Evolutionary conservation across 2,797 vertebrate species (phyloP).

Genomic region (Glyptemys insculpta): DNA sequence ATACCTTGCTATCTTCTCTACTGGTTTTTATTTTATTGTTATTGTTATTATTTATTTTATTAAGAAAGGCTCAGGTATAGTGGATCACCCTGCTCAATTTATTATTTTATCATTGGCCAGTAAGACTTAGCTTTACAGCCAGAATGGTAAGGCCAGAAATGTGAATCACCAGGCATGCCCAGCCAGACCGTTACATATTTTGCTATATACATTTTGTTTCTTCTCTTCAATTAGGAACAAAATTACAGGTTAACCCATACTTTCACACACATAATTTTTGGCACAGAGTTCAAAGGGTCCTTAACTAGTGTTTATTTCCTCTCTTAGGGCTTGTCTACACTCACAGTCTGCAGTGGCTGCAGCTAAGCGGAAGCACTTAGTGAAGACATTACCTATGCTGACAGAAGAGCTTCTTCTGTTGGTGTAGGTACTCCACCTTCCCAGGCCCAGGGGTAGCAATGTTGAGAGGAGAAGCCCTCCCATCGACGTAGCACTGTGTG

Average conservation of each 20-base stretch:
- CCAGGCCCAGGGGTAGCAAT: background rate
- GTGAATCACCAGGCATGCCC: background rate
- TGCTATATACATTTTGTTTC: background rate
- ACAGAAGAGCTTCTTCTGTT: background rate
- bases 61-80: background rate
- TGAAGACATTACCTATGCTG: background rate
- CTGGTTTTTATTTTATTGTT: background rate
- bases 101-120: background rate
- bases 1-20: background rate
- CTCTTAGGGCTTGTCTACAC: background rate
- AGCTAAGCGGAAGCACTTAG: background rate
- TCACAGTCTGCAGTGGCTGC: background rate
- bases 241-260: background rate
- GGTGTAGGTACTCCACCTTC: background rate
- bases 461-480: background rate
- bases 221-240: background rate
- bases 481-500: background rate
- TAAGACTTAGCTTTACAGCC: background rate
- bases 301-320: background rate
- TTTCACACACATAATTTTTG: background rate
- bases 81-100: background rate
- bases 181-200: background rate
- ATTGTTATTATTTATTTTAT: background rate
- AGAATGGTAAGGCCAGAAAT: background rate
- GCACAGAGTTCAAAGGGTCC: background rate